Conservation (phyloP, 2,113 vertebrate genomes). For the Rhadina sibilatrix region DNA sequence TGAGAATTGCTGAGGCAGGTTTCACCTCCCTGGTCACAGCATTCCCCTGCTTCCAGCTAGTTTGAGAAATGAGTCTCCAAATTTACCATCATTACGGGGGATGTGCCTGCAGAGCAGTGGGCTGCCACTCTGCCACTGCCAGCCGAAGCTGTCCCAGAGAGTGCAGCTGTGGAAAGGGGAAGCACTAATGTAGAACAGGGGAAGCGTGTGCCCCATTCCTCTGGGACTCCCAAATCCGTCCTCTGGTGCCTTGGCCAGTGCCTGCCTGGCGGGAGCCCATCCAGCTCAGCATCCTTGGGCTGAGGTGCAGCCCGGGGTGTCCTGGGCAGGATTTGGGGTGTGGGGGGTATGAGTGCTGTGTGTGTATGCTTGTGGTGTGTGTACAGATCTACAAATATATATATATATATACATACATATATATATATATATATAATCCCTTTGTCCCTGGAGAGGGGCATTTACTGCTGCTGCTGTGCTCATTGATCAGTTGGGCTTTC, state of each 20-base stretch:
- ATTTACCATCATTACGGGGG: rapidly evolving
- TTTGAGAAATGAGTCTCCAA: background rate
- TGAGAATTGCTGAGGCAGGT: background rate
- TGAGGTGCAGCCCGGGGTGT: background rate
- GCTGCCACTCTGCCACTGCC: background rate
- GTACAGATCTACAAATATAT: background rate
- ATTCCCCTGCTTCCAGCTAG: background rate
- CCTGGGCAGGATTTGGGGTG: background rate
- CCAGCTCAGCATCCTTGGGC: background rate
- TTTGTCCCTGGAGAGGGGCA: background rate
- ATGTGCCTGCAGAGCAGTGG: background rate
- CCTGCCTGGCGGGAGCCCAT: background rate
- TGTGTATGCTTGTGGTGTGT: background rate
- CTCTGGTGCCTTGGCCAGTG: rapidly evolving
- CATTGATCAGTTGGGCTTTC: background rate
- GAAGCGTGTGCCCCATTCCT: rapidly evolving
- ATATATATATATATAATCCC: background rate
- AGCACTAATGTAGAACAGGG: background rate
- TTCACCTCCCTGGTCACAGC: background rate
- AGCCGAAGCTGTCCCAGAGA: background rate
- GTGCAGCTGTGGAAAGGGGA: background rate
- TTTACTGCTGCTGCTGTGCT: conserved; percentile 19
- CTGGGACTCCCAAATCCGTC: background rate
- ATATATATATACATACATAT: rapidly evolving
- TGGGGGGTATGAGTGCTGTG: background rate